Evolutionary conservation across 1,140 invertebrate species (phyloP).

Genomic region (Saxidomus purpurata): DNA sequence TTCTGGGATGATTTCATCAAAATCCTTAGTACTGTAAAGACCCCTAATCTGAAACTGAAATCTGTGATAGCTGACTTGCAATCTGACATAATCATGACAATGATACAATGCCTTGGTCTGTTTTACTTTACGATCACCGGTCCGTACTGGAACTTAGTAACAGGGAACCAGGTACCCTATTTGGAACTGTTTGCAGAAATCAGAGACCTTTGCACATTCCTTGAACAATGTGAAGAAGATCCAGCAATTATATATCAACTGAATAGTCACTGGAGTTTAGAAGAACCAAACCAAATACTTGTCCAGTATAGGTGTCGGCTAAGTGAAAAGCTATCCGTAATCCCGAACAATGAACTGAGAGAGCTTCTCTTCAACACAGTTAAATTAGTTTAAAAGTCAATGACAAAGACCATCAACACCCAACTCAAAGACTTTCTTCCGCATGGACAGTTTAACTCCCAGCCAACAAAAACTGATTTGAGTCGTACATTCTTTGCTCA

Average conservation of each 20-base stretch:
- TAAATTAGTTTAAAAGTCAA: background rate
- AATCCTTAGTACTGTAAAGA: background rate
- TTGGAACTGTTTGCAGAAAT: background rate
- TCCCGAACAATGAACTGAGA: background rate
- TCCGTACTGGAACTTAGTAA: slow-evolving; percentile 7
- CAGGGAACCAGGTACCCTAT: background rate
- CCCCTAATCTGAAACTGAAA: background rate
- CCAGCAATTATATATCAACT: background rate
- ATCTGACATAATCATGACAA: background rate
- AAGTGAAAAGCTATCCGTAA: background rate
- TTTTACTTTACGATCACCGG: slow-evolving; percentile 2
- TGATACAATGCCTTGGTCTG: background rate
- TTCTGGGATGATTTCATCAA: background rate
- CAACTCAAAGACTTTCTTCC: background rate
- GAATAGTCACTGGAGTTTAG: background rate
- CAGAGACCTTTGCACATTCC: background rate
- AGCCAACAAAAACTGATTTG: background rate
- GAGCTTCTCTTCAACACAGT: background rate
- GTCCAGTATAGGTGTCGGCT: background rate
- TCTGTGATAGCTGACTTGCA: background rate
- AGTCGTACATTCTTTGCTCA: background rate
- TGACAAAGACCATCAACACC: background rate
- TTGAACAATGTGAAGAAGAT: background rate
- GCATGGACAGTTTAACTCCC: background rate
- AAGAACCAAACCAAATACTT: background rate